Conservation (phyloP, 2,113 vertebrate genomes). For the Sisor rabdophorus region DNA sequence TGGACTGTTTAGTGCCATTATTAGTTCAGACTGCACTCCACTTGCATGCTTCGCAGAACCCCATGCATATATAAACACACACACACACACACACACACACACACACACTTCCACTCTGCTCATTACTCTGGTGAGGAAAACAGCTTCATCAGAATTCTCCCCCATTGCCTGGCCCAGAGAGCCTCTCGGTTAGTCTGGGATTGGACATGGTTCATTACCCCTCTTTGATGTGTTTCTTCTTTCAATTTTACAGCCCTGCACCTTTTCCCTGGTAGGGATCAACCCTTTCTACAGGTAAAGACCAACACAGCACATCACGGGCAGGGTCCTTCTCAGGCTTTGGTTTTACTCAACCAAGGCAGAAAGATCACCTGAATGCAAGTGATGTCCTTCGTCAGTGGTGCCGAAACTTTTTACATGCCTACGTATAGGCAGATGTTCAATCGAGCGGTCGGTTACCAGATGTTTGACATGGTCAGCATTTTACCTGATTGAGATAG, state of each 20-base stretch:
- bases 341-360: conserved; percentile 25
- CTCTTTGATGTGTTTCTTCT: conserved; percentile 65
- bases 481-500: background rate
- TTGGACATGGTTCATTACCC: conserved; percentile 69
- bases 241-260: conserved; percentile 54
- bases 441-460: no score
- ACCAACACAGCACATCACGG: conserved; percentile 45
- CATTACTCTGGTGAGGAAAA: conserved; percentile 46
- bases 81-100: conserved; percentile 1
- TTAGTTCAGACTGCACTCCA: conserved; percentile 45
- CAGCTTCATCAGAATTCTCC: conserved; percentile 58
- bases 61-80: conserved; percentile 10
- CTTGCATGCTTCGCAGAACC: conserved; percentile 30
- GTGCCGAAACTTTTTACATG: background rate
- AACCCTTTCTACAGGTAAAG: conserved; percentile 49
- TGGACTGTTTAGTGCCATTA: background rate
- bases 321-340: conserved; percentile 15
- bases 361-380: conserved; percentile 30
- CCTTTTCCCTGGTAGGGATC: conserved; percentile 51
- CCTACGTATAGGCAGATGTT: background rate
- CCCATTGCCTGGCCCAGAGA: conserved; percentile 41
- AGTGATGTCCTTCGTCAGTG: conserved; percentile 21
- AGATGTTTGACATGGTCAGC: background rate
- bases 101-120: conserved; percentile 30
- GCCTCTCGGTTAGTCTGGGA: conserved; percentile 53